Evolutionary conservation across 92 coral and sea anemone genomes (phyloP).

Genomic region (Umimayanthus chanpuru): DNA sequence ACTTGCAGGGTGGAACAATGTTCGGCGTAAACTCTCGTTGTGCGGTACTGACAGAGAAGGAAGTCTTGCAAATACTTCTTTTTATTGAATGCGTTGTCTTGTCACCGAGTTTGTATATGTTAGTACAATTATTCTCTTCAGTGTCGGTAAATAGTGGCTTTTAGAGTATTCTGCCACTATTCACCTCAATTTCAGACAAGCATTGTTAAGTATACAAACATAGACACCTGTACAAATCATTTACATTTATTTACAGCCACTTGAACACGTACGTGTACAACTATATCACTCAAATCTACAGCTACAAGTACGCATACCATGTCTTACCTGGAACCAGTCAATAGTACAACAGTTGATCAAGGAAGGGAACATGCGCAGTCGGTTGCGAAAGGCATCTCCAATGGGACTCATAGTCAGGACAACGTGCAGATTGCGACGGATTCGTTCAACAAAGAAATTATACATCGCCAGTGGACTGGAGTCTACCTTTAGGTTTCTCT

Average conservation of each 20-base stretch:
- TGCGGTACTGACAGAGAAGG: too few relatives aligned
- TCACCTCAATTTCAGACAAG: too few relatives aligned
- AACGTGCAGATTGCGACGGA: conserved; percentile 93
- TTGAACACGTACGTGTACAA: background rate
- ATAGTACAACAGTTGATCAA: conserved; percentile 97
- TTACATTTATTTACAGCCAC: background rate
- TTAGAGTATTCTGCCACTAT: too few relatives aligned
- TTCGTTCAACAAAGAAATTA: conserved; percentile 92
- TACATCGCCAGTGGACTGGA: conserved; percentile 98
- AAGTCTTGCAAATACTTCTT: too few relatives aligned
- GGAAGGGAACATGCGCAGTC: conserved; percentile 96
- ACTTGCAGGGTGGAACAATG: too few relatives aligned
- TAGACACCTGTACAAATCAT: too few relatives aligned
- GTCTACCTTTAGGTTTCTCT: conserved; percentile 87
- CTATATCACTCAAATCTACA: background rate
- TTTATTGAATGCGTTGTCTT: too few relatives aligned
- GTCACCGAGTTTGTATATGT: too few relatives aligned
- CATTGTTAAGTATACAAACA: too few relatives aligned
- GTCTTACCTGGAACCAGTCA: conserved; percentile 96
- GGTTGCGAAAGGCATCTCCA: conserved; percentile 94
- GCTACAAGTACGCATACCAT: background rate
- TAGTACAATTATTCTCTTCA: too few relatives aligned
- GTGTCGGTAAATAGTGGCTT: too few relatives aligned
- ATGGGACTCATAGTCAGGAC: conserved; percentile 97
- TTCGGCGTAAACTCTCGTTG: too few relatives aligned